Base-by-base conservation (phyloP, 2,797 vertebrate species). In the Sylvia borin region DNA sequence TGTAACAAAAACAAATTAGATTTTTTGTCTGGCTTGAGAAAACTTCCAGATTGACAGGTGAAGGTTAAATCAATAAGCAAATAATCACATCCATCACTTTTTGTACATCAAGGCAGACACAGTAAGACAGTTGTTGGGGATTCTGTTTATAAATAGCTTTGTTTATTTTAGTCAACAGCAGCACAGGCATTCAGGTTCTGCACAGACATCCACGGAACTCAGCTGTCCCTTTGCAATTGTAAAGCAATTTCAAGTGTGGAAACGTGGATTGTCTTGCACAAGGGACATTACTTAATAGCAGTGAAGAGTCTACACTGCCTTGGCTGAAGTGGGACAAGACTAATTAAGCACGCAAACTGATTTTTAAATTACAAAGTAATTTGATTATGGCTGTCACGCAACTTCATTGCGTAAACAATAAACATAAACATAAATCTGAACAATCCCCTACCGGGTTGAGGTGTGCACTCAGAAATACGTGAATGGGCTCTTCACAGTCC, bases 361-460 rank as follows among this genome's bases (percentile, higher is more conserved):
- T 65, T 95, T 93, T 93, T 92, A 94, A 93, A 93, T 83, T 32
- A 67, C 65, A 29, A 83, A 74, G 62, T 92, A 88, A 95, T 95
- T 93, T 93, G 89, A 92, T 94, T 94, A 93, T 10, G 47, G 31
- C 50, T 85, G 40, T 94, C 96, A 92, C 2, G 17, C 75, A 96
- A 94, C 84, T 75, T 61, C 58, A 74, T 65, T 85, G 68, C 72
- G 24, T 48, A 25, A 48, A 48, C 47, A 48, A 48, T 48, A 48
- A 48, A 48, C 13, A 47, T 47, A 47, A 47, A 92, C 72, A 74
- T 65, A 83, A 77, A 82, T 45, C 70, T 5, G 4, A 92, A 34
- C 53, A 68, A 62, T 16, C 57, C 45, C 42, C 32, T 31, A 9
- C 24, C 26, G 67, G 72, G 65, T 3, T 61, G 77, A 87, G 40